Conservation (phyloP, 2,797 vertebrate species). For the Buceros bicornis region DNA sequence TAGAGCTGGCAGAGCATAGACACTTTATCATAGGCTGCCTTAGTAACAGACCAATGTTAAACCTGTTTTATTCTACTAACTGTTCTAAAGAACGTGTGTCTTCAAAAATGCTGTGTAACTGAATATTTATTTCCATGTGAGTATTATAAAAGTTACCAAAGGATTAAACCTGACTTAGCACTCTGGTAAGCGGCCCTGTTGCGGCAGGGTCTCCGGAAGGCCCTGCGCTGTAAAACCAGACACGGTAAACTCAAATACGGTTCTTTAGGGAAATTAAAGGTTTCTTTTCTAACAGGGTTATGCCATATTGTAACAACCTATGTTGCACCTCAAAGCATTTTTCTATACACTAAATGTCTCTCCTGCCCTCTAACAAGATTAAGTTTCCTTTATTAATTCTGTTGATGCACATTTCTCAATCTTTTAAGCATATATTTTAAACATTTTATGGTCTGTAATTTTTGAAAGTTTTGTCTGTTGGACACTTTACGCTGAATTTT, state of each 20-base stretch:
- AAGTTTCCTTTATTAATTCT: conserved; percentile 81
- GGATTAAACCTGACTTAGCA: conserved; percentile 79
- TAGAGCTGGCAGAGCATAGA: conserved; percentile 76
- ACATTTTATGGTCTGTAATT: conserved; percentile 85
- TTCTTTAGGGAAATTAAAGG: conserved; percentile 77
- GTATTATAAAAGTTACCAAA: conserved; percentile 91
- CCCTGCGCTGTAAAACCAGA: conserved; percentile 67
- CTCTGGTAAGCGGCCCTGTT: conserved; percentile 76
- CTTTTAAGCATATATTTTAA: conserved; percentile 86
- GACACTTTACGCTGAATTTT: conserved; percentile 82
- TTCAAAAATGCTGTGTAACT: conserved; percentile 81
- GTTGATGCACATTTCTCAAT: conserved; percentile 79
- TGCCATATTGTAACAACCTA: conserved; percentile 73
- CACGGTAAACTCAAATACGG: conserved; percentile 81
- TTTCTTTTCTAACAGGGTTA: conserved; percentile 81
- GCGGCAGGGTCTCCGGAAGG: conserved; percentile 57
- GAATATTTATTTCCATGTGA: conserved; percentile 87
- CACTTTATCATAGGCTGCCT: conserved; percentile 83
- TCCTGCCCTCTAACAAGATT: conserved; percentile 76
- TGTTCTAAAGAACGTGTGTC: conserved; percentile 77
- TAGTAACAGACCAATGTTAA: conserved; percentile 79
- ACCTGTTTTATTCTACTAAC: conserved; percentile 77
- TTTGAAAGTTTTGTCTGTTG: conserved; percentile 81
- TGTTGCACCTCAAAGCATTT: conserved; percentile 74
- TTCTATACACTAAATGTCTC: conserved; percentile 82